Percentiles rank a stretch among this genome's conserved stretches.
Evolutionary conservation across 2,797 vertebrate genomes (phyloP).

Genomic region (Gymnopithys bicolor): DNA sequence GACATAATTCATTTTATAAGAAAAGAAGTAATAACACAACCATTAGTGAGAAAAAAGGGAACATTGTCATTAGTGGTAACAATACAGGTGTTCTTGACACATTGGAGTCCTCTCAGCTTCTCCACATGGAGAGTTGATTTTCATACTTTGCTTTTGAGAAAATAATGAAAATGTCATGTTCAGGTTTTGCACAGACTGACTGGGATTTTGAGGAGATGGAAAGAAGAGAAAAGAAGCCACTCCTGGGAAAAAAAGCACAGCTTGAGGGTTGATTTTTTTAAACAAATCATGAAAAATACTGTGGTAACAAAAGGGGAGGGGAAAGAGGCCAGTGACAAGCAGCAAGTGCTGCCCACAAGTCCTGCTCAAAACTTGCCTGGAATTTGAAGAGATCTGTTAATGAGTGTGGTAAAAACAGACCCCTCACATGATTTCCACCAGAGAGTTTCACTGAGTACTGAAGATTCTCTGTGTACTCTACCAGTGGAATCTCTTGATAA

Average conservation of each 20-base stretch:
- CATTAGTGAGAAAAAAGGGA: background rate
- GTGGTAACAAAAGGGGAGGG: fast-evolving
- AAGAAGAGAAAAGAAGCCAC: background rate
- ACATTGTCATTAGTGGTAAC: background rate
- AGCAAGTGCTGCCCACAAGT: background rate
- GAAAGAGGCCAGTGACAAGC: background rate
- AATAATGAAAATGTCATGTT: background rate
- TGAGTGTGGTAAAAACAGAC: background rate
- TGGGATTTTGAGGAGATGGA: background rate
- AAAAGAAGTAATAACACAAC: background rate
- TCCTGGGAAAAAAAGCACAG: background rate
- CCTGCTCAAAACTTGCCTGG: background rate
- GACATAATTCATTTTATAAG: background rate
- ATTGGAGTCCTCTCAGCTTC: background rate
- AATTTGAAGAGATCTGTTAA: background rate
- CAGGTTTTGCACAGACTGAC: background rate
- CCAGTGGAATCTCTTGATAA: background rate
- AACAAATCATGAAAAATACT: background rate
- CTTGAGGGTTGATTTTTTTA: background rate
- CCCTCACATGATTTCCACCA: background rate
- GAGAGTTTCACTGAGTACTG: background rate
- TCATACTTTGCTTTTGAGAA: background rate
- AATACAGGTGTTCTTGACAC: background rate
- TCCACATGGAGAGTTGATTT: background rate
- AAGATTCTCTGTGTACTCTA: background rate